Conservation (phyloP, 2,113 vertebrate species). For the Trematocara marginatum region DNA sequence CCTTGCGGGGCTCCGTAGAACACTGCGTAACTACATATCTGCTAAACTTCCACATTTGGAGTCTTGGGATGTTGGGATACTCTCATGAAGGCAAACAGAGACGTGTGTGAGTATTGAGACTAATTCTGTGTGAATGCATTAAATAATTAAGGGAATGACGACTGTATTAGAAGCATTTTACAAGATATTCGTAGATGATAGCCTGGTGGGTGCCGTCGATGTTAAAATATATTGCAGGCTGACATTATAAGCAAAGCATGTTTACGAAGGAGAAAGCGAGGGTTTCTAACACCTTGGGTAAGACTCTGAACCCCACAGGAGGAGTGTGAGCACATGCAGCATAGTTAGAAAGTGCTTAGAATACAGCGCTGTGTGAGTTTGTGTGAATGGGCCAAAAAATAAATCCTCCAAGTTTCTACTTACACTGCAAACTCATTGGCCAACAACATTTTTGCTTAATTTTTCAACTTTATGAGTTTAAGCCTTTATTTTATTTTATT, state of each 20-base stretch:
- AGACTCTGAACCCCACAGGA: background rate
- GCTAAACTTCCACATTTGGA: background rate
- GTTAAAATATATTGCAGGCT: background rate
- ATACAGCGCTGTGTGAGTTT: background rate
- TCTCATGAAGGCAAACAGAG: background rate
- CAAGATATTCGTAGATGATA: background rate
- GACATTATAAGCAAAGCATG: background rate
- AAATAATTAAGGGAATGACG: background rate
- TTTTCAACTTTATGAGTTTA: background rate
- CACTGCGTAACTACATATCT: background rate
- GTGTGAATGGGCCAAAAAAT: background rate
- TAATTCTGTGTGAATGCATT: background rate
- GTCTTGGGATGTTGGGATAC: background rate
- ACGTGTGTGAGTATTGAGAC: background rate
- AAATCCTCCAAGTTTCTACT: background rate
- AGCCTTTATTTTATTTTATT: too few species aligned
- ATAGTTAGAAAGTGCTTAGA: background rate
- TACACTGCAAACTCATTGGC: background rate
- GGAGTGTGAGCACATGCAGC: background rate
- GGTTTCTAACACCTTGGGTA: background rate
- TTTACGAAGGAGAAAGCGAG: background rate
- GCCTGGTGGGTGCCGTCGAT: background rate
- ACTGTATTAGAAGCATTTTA: background rate
- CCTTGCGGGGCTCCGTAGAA: background rate
- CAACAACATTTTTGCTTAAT: background rate